Conservation (phyloP, 2,797 vertebrate genomes). For the Glossophaga mutica region DNA sequence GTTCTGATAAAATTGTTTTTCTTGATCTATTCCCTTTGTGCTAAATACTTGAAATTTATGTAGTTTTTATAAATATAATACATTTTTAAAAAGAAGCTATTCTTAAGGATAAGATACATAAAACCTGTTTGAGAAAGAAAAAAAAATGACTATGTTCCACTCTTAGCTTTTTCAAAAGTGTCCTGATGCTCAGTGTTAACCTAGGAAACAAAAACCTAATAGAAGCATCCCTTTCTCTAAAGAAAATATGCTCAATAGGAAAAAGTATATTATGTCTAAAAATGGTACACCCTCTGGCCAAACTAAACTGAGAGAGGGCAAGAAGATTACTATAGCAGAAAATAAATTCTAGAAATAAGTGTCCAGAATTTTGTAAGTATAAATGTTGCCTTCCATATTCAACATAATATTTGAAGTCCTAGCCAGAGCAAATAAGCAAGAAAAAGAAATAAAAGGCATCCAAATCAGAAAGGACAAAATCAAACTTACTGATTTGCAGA, state of each 20-base stretch:
- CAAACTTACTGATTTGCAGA: background rate
- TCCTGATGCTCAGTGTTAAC: background rate
- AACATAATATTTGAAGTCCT: background rate
- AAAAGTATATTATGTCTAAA: background rate
- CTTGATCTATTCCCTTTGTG: background rate
- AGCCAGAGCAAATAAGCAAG: background rate
- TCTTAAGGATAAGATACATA: background rate
- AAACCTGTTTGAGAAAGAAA: background rate
- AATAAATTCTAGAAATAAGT: background rate
- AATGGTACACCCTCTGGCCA: background rate
- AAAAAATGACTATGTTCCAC: background rate
- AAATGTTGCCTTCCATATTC: background rate
- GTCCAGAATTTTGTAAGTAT: background rate
- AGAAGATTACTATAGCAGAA: background rate
- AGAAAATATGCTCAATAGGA: background rate
- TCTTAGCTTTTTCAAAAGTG: background rate
- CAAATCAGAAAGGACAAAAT: background rate
- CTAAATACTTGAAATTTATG: background rate
- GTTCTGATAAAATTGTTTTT: background rate
- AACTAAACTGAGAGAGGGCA: background rate
- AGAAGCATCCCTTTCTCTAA: background rate
- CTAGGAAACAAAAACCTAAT: background rate
- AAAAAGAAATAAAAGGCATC: background rate
- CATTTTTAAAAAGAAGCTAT: background rate
- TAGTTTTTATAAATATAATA: constrained; percentile 1